phyloP scores from a whole-genome alignment of 2,113 vertebrate genomes.

The Syrrhaptes paradoxus region DNA sequence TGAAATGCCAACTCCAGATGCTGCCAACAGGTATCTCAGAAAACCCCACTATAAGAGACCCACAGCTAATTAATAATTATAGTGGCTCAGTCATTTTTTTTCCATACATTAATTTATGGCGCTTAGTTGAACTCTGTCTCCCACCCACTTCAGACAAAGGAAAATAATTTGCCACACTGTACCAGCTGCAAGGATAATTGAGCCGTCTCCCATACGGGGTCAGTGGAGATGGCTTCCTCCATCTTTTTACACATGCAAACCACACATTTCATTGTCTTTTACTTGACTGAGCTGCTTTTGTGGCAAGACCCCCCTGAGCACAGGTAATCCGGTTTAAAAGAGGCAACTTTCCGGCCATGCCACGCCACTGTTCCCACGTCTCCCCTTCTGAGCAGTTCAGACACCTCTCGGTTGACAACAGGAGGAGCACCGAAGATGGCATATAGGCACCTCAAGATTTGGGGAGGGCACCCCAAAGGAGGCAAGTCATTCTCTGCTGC shows the following conservation, averaged over 20 bases:
- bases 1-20: constrained; percentile 59
- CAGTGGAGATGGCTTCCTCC: constrained; percentile 60
- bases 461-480: background rate
- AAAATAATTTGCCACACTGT: constrained; percentile 73
- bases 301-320: constrained; percentile 1
- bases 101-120: constrained; percentile 66
- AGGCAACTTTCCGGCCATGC: constrained; percentile 2
- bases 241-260: constrained; percentile 65
- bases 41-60: constrained; percentile 41
- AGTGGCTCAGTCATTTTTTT: constrained; percentile 23
- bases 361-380: background rate
- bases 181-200: constrained; percentile 52
- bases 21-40: constrained; percentile 34
- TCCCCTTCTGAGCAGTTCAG: background rate
- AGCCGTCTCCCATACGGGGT: constrained; percentile 36
- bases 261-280: constrained; percentile 67
- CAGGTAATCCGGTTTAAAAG: background rate
- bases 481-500: background rate
- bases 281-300: constrained; percentile 23
- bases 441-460: background rate
- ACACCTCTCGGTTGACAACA: constrained; percentile 3
- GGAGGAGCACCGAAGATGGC: background rate
- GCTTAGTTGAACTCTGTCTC: constrained; percentile 69
- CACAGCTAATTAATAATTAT: constrained; percentile 69
- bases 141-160: constrained; percentile 80